Conservation (phyloP, 2,113 vertebrate species). For the Heliornis fulica region DNA sequence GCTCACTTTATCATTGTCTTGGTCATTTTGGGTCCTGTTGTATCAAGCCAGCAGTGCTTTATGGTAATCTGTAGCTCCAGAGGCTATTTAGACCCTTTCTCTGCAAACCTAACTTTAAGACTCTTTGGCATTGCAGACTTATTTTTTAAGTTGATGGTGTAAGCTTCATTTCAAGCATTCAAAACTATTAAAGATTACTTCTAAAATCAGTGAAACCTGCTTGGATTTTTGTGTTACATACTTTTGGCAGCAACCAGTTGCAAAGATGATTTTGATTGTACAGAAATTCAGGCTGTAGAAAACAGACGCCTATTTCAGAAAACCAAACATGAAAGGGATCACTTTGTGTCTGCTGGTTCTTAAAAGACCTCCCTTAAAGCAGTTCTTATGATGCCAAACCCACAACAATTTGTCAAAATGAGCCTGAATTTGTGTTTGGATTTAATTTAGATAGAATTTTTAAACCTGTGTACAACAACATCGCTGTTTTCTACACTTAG, state of each 20-base stretch:
- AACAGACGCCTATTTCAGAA: not conserved
- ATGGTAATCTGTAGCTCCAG: no score
- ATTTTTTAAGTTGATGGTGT: not conserved
- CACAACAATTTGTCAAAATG: not conserved
- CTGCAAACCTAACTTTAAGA: not conserved
- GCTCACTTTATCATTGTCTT: rapidly evolving
- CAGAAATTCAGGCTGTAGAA: not conserved
- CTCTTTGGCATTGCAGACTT: not conserved
- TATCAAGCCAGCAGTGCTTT: not conserved
- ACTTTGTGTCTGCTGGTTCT: not conserved
- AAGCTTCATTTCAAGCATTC: not conserved
- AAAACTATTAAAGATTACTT: not conserved
- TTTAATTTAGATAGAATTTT: not conserved
- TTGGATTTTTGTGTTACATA: not conserved
- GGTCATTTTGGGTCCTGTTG: not conserved
- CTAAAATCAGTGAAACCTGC: not conserved
- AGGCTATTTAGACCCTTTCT: not conserved
- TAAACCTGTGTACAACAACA: not conserved
- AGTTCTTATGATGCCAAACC: not conserved
- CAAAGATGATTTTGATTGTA: not conserved
- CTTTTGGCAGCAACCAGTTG: not conserved
- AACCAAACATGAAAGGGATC: not conserved
- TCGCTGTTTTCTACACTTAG: not conserved
- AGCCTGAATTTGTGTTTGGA: not conserved
- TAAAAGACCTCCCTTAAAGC: not conserved